A percentile compares a stretch with the other conserved stretches of the same genome.
These are phyloP conservation scores for Brachionus paranguensis DNA, from an alignment of 1,140 invertebrate genomes.

Conservation along the genomic window DNA sequence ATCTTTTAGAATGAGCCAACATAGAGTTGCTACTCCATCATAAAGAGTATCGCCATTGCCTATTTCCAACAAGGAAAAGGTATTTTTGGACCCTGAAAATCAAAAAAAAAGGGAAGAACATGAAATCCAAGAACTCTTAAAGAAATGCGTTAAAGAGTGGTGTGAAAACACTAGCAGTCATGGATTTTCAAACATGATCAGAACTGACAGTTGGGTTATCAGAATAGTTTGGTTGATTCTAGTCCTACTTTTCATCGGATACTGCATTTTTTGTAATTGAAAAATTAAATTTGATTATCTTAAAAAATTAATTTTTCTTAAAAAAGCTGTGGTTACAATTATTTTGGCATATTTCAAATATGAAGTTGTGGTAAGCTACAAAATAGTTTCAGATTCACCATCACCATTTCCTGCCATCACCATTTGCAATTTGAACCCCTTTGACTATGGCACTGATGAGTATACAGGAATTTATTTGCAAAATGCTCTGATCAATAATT, in stretches of 20 bases:
- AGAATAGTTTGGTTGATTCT: background rate
- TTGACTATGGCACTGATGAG: background rate
- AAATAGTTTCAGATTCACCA: background rate
- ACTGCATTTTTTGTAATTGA: background rate
- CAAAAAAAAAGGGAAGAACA: background rate
- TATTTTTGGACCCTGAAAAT: background rate
- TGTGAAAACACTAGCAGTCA: slow-evolving; percentile 1
- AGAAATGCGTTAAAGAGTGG: slow-evolving; percentile 18
- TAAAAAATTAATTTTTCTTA: background rate
- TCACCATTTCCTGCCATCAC: slow-evolving; percentile 13
- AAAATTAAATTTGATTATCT: background rate
- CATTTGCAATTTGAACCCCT: slow-evolving; percentile 19
- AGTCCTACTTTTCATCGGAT: background rate
- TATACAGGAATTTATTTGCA: background rate
- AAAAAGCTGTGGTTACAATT: background rate
- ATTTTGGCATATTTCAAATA: background rate
- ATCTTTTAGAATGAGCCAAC: background rate
- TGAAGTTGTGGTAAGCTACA: background rate
- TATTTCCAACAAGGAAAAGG: background rate
- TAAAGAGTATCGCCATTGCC: background rate
- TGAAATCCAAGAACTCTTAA: background rate
- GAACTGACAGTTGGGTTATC: background rate
- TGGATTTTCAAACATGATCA: slow-evolving; percentile 9
- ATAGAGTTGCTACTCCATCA: background rate
- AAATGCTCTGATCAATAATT: background rate